Base-by-base conservation (phyloP, 2,888 invertebrate genomes). In the Harpalus rubripes region DNA sequence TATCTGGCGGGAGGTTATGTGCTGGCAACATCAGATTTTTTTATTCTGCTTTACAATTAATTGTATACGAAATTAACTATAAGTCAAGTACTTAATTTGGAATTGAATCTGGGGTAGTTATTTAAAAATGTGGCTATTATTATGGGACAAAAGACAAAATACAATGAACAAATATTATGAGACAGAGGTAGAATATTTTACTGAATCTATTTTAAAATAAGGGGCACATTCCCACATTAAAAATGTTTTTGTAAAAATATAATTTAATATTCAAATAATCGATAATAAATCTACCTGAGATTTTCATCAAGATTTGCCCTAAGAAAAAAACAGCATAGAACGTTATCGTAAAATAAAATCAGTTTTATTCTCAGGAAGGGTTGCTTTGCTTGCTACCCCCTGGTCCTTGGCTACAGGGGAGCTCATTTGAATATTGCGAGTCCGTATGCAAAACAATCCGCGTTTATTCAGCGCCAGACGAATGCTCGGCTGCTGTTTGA, bases 351-450 rank as follows among this genome's bases (percentile, higher is more conserved):
- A 8, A 52, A 52, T 12, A 8, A 8, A 52, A 52, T 52, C 44
- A 52, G 44, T 52, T 52, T 8, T 52, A 52, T 52, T 52, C 44
- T 12, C 44, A 52, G 12, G 44, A 52, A 52, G 44, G 44, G 44
- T 52, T 52, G 44, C 10, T 32, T 32, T 32, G 32, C 32, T 32
- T 1, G 44, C 44, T 52, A 52, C 44, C 78, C 78, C 86, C 86
- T 86, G 86, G 85, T 85, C 85, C 86, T 85, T 79, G 79, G 61
- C 80, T 74, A 85, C 86, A 86, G 85, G 86, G 86, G 86, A 85
- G 52, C 86, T 85, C 78, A 87, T 87, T 87, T 87, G 86, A 87
- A 87, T 87, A 86, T 86, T 81, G 52, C 63, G 41, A 63, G 81
- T 16, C 61, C 81, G 81, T 74, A 74, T 74, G 72, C 72, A 74